Conservation (phyloP, 2,113 vertebrate genomes). For the Dryoscopus gambensis region DNA sequence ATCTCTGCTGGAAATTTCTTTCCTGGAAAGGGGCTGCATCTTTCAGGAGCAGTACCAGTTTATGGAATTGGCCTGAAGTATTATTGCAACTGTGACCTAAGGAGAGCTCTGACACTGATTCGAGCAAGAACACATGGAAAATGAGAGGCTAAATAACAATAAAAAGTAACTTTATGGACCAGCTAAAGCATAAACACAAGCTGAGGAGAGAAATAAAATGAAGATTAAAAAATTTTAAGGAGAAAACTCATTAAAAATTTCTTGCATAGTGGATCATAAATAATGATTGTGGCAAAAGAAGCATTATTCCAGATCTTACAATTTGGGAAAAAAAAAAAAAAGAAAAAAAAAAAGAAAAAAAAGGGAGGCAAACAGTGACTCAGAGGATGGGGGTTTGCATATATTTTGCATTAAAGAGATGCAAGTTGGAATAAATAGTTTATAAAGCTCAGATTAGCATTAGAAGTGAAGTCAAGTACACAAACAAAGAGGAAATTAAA, state of each 20-base stretch:
- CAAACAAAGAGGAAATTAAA: constrained; percentile 6
- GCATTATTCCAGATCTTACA: neutral
- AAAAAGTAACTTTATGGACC: neutral
- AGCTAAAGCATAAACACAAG: neutral
- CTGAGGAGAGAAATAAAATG: neutral
- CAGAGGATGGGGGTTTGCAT: neutral
- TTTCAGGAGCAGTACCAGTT: neutral
- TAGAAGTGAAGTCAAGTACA: neutral
- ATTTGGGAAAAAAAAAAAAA: neutral
- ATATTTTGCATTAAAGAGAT: neutral
- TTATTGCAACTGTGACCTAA: neutral
- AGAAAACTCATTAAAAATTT: neutral
- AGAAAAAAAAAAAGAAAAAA: neutral
- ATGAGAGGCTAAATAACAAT: neutral
- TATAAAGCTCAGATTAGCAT: constrained; percentile 20
- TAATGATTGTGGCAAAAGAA: neutral
- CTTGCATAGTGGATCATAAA: neutral
- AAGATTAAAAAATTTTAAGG: neutral
- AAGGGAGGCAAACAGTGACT: neutral
- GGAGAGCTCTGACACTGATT: neutral
- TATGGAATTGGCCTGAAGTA: neutral
- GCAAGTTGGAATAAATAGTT: neutral
- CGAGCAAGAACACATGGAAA: neutral
- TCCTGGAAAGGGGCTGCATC: neutral
- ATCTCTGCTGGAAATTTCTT: neutral